phyloP scores from a whole-genome alignment of 2,113 vertebrate genomes.

The Amazona vittata region DNA sequence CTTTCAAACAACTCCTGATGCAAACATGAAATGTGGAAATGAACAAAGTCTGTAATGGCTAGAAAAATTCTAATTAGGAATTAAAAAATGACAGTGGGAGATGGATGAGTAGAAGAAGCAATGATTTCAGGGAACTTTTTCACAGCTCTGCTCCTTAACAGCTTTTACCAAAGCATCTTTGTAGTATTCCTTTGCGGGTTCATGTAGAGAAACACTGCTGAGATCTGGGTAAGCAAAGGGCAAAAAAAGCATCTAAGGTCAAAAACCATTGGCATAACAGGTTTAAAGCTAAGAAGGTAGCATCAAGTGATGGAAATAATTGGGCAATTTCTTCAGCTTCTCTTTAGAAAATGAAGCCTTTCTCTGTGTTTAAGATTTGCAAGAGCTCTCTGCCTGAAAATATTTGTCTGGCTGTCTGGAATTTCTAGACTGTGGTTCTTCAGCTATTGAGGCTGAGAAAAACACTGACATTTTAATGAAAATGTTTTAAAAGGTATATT shows the following conservation, averaged over 20 bases:
- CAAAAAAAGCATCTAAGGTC: background rate
- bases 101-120: background rate
- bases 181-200: background rate
- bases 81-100: background rate
- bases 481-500: background rate
- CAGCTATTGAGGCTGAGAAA: background rate
- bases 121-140: background rate
- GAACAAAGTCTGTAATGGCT: background rate
- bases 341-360: background rate
- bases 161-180: background rate
- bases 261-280: background rate
- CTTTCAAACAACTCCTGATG: background rate
- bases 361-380: background rate
- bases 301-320: conserved; percentile 40
- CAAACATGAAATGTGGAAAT: background rate
- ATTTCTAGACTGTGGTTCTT: background rate
- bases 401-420: conserved; percentile 13
- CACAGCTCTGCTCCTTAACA: background rate
- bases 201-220: background rate
- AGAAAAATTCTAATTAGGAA: background rate
- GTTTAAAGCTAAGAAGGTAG: background rate
- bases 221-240: background rate
- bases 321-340: background rate
- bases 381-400: background rate
- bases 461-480: background rate